These are phyloP conservation scores for Aspidoscelis tigris DNA, from an alignment of 2,113 vertebrate species.

Conservation along the genomic window DNA sequence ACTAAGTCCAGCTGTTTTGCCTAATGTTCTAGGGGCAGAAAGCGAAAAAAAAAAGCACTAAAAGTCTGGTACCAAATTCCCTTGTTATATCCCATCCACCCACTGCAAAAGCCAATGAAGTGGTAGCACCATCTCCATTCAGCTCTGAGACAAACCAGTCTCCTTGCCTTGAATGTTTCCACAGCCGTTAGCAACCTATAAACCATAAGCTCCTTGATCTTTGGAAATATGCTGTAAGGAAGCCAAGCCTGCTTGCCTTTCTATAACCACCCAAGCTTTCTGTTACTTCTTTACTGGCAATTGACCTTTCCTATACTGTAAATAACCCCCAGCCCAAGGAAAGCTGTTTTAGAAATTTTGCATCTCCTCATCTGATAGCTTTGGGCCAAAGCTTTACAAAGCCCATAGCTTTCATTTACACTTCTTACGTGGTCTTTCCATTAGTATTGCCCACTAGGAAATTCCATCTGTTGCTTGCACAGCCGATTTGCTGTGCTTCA, in stretches of 20 bases:
- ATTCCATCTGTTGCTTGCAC: constrained; percentile 12
- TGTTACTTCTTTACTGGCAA: constrained; percentile 14
- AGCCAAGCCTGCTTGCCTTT: not conserved
- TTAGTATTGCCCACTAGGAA: constrained; percentile 25
- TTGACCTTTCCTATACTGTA: not conserved
- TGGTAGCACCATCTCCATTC: not conserved
- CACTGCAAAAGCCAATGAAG: constrained; percentile 11
- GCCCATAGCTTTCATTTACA: constrained; percentile 5
- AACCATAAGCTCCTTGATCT: not conserved
- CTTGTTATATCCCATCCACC: not conserved
- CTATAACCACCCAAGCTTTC: accelerated
- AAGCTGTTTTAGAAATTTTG: constrained; percentile 41
- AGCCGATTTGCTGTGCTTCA: not conserved
- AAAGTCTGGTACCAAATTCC: constrained; percentile 6
- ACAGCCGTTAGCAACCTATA: constrained; percentile 8
- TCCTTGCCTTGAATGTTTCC: constrained; percentile 20
- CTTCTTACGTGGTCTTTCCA: not conserved
- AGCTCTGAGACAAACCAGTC: constrained; percentile 22
- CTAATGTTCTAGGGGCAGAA: too few species aligned
- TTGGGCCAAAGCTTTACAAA: constrained; percentile 2
- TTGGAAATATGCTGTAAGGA: constrained; percentile 16
- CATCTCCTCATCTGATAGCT: constrained; percentile 7
- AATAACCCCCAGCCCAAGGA: constrained; percentile 25
- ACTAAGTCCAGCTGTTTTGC: too few species aligned
- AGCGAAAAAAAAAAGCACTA: not conserved